Percentiles rank a stretch among this genome's conserved stretches.
Conservation (phyloP, 2,888 invertebrate species). For the Standfussiana lucernea region DNA sequence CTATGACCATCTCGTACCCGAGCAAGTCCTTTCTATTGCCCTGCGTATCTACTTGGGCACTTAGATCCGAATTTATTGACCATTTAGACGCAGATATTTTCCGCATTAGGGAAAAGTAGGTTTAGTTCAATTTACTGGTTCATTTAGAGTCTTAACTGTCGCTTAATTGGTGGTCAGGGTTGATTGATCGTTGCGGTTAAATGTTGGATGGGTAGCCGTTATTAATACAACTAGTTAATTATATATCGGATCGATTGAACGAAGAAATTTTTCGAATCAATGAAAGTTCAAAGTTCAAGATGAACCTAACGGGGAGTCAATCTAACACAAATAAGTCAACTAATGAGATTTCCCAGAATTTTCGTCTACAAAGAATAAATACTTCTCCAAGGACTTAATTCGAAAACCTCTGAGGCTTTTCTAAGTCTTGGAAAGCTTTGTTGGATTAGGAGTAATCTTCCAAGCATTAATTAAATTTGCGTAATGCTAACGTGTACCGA, state of each 20-base stretch:
- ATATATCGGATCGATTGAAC: background rate
- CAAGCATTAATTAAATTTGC: conserved; percentile 46
- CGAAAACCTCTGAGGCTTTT: conserved; percentile 43
- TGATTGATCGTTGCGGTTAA: conserved; percentile 22
- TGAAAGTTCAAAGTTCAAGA: conserved; percentile 40
- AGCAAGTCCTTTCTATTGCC: conserved; percentile 21
- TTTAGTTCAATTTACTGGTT: conserved; percentile 39
- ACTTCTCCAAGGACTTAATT: conserved; percentile 40
- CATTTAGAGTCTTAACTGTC: conserved; percentile 45
- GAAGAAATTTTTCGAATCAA: conserved; percentile 2
- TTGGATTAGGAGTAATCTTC: conserved; percentile 34
- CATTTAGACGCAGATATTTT: conserved; percentile 60
- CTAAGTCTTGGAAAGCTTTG: conserved; percentile 42
- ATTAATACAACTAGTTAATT: background rate
- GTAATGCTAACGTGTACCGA: conserved; percentile 35
- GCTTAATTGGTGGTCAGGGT: conserved; percentile 47
- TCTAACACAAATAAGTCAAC: conserved; percentile 40
- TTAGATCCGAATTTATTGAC: conserved; percentile 62
- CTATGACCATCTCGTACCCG: conserved; percentile 46
- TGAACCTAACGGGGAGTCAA: conserved; percentile 27
- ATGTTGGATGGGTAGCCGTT: conserved; percentile 11
- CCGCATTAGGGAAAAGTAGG: conserved; percentile 40
- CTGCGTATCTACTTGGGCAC: conserved; percentile 34
- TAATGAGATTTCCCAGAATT: conserved; percentile 45
- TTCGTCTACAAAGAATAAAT: conserved; percentile 33